phyloP scores from a whole-genome alignment of 2,113 vertebrate genomes.

The Pimephales promelas region DNA sequence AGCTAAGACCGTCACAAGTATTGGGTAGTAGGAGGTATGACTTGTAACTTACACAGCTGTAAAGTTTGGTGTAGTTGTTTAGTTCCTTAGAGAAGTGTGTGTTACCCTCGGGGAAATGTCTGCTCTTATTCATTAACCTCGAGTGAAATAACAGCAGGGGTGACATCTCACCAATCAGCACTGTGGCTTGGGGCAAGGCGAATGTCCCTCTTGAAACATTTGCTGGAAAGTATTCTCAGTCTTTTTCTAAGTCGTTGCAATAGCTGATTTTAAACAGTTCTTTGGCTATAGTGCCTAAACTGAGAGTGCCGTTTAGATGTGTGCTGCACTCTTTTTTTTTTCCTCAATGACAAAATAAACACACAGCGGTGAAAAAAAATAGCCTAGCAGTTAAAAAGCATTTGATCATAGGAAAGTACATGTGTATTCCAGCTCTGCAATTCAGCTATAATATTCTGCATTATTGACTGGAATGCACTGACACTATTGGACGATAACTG shows the following conservation, averaged over 20 bases:
- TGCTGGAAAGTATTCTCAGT: slow-evolving; percentile 1
- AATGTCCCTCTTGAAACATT: slow-evolving; percentile 28
- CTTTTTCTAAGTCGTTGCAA: not conserved
- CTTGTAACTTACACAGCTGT: slow-evolving; percentile 57
- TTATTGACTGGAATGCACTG: too few species aligned
- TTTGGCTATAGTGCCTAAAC: not conserved
- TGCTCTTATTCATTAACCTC: slow-evolving; percentile 48
- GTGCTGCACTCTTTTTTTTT: too few species aligned
- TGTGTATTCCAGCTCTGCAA: too few species aligned
- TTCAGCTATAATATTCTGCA: too few species aligned
- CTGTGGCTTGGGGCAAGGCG: slow-evolving; percentile 8
- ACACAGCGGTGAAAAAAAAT: too few species aligned
- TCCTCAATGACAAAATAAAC: too few species aligned
- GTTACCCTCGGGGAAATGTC: not conserved
- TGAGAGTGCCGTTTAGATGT: too few species aligned
- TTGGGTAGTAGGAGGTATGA: slow-evolving; percentile 16
- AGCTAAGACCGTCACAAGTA: not conserved
- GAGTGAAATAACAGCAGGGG: slow-evolving; percentile 24
- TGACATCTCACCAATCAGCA: slow-evolving; percentile 21
- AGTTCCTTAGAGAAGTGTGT: slow-evolving; percentile 37
- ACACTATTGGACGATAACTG: too few species aligned
- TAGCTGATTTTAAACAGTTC: slow-evolving; percentile 2
- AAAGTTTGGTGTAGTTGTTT: slow-evolving; percentile 54
- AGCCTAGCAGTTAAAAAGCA: too few species aligned
- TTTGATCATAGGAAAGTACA: too few species aligned